Evolutionary conservation across 2,888 invertebrate genomes (phyloP), one percentile per base, ranked within the genome.

Genomic region (Eucera pruinosa): DNA sequence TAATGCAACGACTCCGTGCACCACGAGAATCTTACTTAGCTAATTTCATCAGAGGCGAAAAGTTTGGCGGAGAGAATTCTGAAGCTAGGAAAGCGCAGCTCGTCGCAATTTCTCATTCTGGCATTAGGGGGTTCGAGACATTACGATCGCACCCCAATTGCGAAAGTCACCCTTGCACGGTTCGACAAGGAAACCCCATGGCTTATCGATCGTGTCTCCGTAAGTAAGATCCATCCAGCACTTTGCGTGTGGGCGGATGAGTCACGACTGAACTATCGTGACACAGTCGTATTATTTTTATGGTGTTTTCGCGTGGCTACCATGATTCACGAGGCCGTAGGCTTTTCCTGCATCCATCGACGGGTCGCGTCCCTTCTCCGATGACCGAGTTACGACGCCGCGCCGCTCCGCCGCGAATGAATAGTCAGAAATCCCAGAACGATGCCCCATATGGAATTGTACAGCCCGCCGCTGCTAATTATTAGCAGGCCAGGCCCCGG

Each of bases 261-360:
- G 81, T 89, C 88, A 88, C 65, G 52, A 43, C 43, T 67, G 23
- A 65, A 50, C 80, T 81, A 81, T 82, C 86, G 77, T 86, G 82
- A 87, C 85, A 82, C 78, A 73, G 47, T 23, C 71, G 73, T 84
- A 83, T 88, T 85, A 85, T 81, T 87, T 89, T 89, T 89, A 89
- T 89, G 84, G 88, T 79, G 82, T 84, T 88, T 88, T 89, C 81
- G 89, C 88, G 86, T 89, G 89, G 84, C 61, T 48, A 77, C 83
- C 70, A 88, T 89, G 89, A 89, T 88, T 89, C 89, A 89, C 82
- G 52, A 36, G 25, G 36, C 45, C 23, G 70, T n/a, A 76, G 67
- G 61, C 74, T 73, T 85, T 81, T 78, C 73, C 78, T 68, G 48
- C 71, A 60, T 78, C 85, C 84, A 73, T 65, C 77, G 50, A 60